Evolutionary conservation across 2,797 vertebrate genomes (phyloP), one percentile per base, ranked within the genome.

Genomic region (Acipenser ruthenus): DNA sequence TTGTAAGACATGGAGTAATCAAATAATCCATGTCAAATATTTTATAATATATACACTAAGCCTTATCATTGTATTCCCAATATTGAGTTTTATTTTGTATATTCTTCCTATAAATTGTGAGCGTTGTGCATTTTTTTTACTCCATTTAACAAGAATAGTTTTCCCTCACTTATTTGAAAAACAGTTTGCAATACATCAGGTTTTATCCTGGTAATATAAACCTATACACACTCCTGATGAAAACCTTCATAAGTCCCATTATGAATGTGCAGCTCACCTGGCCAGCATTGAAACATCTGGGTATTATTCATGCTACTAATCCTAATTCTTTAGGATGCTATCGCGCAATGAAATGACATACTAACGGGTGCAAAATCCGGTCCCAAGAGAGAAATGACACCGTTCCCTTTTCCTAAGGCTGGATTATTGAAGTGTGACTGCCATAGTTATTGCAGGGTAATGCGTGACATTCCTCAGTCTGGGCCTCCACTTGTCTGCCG

Each of bases 401-500:
- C 52, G 58, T 49, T 56, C 56, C 67, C 67, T 71, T 75, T 58
- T 69, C 68, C 72, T 74, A 67, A 77, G 67, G 64, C 67, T 65
- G 65, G 72, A 75, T 71, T 75, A 75, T 70, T 62, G 49, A 23
- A 56, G 64, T 69, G 51, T 48, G 50, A 65, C 70, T 71, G 68
- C 65, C 68, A 65, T 62, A 62, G 70, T 62, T 65, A 64, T 71
- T 65, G 67, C 75, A 65, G 70, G 74, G 63, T 65, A 60, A 66
- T 37, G 69, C 70, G 73, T 75, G 72, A 75, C 75, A 60, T 70
- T 71, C 78, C 74, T 69, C 68, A 73, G 70, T 53, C 52, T n/a
- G 75, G 76, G 75, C 72, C 78, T 77, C 76, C 76, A 62, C 73
- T 73, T 69, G 77, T 72, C 71, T 65, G 68, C 69, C 72, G 70